Percentiles rank a stretch among this genome's conserved stretches.
These are phyloP conservation scores for Hydractinia echinata DNA, from an alignment of 30 jellyfish, hydroid and myxozoan genomes.

Conservation along the genomic window DNA sequence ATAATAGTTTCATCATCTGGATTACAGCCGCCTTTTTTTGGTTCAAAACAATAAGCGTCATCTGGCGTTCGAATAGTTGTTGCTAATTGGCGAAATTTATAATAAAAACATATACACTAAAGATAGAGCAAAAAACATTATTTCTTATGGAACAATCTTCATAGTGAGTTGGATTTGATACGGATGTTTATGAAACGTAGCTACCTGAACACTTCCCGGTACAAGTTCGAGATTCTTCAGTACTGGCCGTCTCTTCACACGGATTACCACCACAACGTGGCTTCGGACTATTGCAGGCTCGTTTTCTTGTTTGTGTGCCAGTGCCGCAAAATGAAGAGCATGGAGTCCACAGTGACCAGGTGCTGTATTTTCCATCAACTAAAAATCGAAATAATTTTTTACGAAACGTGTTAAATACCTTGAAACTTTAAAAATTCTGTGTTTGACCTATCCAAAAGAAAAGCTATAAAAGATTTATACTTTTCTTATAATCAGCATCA, in stretches of 20 bases:
- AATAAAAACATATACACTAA: no score
- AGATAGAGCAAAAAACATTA: no score
- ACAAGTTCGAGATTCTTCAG: conserved; percentile 1
- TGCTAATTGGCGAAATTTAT: neutral
- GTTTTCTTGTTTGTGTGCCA: conserved; percentile 46
- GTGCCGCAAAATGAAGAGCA: conserved; percentile 73
- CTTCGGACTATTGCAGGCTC: conserved; percentile 66
- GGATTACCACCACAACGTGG: conserved; percentile 91
- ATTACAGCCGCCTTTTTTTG: conserved; percentile 73
- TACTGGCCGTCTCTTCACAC: conserved; percentile 10
- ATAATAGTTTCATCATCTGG: conserved; percentile 49
- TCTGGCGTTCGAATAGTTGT: conserved; percentile 1
- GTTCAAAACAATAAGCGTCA: conserved; percentile 57
- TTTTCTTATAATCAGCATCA: conserved; percentile 41
- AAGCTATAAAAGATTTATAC: conserved; percentile 17
- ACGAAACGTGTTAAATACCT: no score
- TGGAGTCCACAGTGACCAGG: conserved; percentile 77
- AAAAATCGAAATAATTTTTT: neutral
- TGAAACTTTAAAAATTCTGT: neutral
- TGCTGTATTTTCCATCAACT: conserved; percentile 74
- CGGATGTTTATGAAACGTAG: neutral
- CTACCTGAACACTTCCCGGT: conserved; percentile 20
- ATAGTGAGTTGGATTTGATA: neutral
- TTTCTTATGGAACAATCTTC: no score
- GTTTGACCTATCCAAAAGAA: neutral